Conservation (phyloP, 2,113 vertebrate genomes). For the Melanocharis versteri region DNA sequence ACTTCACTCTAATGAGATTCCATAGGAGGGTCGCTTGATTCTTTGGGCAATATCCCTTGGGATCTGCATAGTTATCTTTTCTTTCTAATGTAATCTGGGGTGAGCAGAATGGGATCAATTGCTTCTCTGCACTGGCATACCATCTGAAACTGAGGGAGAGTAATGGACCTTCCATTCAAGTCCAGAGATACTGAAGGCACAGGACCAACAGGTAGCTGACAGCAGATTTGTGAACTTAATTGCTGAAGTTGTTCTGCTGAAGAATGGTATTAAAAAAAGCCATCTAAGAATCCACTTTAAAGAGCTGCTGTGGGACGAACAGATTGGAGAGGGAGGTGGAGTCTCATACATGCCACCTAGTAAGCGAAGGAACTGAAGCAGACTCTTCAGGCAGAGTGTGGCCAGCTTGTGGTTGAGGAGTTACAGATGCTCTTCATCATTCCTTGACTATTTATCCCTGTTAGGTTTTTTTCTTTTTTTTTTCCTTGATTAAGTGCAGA, state of each 20-base stretch:
- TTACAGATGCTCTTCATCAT: not conserved
- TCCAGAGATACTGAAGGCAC: not conserved
- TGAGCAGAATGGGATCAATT: not conserved
- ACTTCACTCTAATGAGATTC: not conserved
- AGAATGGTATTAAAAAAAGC: not conserved
- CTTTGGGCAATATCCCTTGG: not conserved
- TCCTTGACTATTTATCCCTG: not conserved
- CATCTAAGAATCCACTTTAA: not conserved
- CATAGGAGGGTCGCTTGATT: not conserved
- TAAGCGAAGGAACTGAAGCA: not conserved
- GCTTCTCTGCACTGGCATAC: not conserved
- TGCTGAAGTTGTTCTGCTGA: not conserved
- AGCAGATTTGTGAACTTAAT: not conserved
- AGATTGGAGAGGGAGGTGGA: not conserved
- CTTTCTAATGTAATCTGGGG: not conserved
- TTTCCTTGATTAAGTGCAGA: not conserved
- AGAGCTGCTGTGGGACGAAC: not conserved
- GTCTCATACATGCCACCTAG: not conserved
- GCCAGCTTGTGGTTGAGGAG: not conserved
- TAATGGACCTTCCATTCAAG: not conserved
- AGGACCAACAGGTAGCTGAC: not conserved
- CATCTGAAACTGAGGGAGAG: not conserved
- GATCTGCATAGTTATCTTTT: not conserved
- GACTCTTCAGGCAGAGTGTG: not conserved
- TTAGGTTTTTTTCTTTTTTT: rapidly evolving